Evolutionary conservation across 2,113 vertebrate species (phyloP).

Genomic region (Chloropsis hardwickii): DNA sequence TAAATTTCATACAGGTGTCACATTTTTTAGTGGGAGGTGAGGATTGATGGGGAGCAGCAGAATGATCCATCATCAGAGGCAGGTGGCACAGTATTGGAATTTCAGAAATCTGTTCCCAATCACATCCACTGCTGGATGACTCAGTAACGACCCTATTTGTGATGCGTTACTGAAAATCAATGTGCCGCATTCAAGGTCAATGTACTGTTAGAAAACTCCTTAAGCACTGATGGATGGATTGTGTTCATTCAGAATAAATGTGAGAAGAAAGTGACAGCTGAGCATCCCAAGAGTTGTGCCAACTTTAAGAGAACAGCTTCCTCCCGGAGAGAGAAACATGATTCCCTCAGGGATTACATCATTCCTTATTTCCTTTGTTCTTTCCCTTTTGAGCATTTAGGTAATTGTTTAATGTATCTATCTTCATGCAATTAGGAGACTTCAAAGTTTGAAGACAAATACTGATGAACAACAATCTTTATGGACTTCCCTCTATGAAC

Average conservation of each 20-base stretch:
- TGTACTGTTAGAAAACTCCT: constrained; percentile 97
- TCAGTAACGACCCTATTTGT: constrained; percentile 90
- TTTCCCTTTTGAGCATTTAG: constrained; percentile 28
- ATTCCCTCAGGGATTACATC: constrained; percentile 53
- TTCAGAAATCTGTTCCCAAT: constrained; percentile 93
- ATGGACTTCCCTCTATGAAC: constrained; percentile 3
- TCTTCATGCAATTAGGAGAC: constrained; percentile 44
- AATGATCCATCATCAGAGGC: constrained; percentile 90
- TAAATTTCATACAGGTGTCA: constrained; percentile 91
- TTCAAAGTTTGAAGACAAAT: constrained; percentile 32
- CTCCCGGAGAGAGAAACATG: neutral
- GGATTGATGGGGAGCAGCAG: constrained; percentile 87
- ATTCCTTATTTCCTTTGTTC: constrained; percentile 46
- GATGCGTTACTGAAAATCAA: constrained; percentile 94
- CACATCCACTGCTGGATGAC: constrained; percentile 85
- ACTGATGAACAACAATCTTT: constrained; percentile 31
- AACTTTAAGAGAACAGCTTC: constrained; percentile 67
- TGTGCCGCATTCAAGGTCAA: constrained; percentile 96
- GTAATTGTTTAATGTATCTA: constrained; percentile 50
- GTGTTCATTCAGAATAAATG: constrained; percentile 81
- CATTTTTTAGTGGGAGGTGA: constrained; percentile 76
- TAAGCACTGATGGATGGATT: constrained; percentile 92
- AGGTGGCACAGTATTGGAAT: constrained; percentile 94
- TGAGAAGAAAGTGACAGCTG: constrained; percentile 85
- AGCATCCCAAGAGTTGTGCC: constrained; percentile 66